Percentiles rank a stretch among this genome's conserved stretches.
phyloP scores from a whole-genome alignment of 37 sponge, comb jelly and placozoan species.

The Bolinopsis microptera region DNA sequence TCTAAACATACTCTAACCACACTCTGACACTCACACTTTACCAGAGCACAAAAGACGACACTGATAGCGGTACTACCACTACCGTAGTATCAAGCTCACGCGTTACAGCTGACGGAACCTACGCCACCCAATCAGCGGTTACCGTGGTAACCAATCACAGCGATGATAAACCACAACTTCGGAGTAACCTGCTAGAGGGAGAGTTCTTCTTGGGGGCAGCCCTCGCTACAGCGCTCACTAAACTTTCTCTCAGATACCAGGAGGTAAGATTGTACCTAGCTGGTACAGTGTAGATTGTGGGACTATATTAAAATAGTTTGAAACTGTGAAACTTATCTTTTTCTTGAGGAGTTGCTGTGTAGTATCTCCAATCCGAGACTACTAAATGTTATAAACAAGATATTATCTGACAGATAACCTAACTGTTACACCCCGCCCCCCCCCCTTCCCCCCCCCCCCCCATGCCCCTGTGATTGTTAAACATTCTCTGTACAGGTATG shows the following conservation, averaged over 20 bases:
- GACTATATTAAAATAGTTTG: slow-evolving; percentile 69
- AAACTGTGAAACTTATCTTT: slow-evolving; percentile 69
- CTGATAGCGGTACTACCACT: background rate
- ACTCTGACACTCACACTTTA: too few species aligned
- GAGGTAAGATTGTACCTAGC: too few species aligned
- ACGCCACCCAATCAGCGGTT: slow-evolving; percentile 93
- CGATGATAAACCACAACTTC: slow-evolving; percentile 84
- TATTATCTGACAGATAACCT: too few species aligned
- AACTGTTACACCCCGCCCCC: too few species aligned
- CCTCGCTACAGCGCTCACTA: slow-evolving; percentile 88
- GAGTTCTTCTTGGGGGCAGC: slow-evolving; percentile 92
- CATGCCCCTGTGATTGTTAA: background rate
- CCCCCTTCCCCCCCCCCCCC: too few species aligned
- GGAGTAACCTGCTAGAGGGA: slow-evolving; percentile 90
- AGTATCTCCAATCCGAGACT: too few species aligned
- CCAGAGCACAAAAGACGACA: slow-evolving; percentile 28
- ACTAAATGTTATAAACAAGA: too few species aligned
- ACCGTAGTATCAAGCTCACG: slow-evolving; percentile 45
- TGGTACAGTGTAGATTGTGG: background rate
- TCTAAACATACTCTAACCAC: too few species aligned
- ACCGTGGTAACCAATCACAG: slow-evolving; percentile 69
- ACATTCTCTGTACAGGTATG: slow-evolving; percentile 21
- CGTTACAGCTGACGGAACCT: slow-evolving; percentile 95
- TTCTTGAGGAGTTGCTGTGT: too few species aligned
- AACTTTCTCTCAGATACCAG: slow-evolving; percentile 81